phyloP scores from a whole-genome alignment of 2,888 invertebrate species.

The Dryococelus australis region DNA sequence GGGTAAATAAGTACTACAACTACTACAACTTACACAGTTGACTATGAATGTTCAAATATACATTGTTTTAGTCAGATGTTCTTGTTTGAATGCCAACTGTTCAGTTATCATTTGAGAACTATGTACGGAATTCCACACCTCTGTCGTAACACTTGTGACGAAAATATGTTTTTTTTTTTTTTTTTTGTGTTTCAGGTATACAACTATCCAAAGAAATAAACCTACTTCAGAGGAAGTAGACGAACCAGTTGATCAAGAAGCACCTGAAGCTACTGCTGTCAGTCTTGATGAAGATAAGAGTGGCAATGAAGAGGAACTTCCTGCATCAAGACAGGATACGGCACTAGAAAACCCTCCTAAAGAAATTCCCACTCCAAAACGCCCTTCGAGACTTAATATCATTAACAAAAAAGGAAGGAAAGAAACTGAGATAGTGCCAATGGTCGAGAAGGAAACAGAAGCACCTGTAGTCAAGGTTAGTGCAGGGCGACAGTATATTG shows the following conservation, averaged over 20 bases:
- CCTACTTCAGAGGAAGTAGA: constrained; percentile 31
- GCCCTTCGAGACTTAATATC: not conserved
- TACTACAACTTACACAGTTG: too few relatives aligned
- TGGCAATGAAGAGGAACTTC: not conserved
- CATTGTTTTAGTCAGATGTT: too few relatives aligned
- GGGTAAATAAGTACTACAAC: too few relatives aligned
- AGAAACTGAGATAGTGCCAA: not conserved
- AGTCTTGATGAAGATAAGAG: not conserved
- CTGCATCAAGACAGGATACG: not conserved
- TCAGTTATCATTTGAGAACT: too few relatives aligned
- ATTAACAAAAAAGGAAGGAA: constrained; percentile 12
- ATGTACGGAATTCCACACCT: too few relatives aligned
- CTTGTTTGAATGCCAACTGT: too few relatives aligned
- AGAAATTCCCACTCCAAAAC: not conserved
- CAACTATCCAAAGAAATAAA: constrained; percentile 57
- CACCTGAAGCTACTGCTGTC: constrained; percentile 42
- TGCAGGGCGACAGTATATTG: not conserved
- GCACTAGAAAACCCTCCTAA: not conserved
- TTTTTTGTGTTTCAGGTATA: constrained; percentile 55
- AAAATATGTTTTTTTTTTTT: constrained; percentile 24
- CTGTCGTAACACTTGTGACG: too few relatives aligned
- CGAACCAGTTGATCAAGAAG: constrained; percentile 38
- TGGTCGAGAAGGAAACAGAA: constrained; percentile 25
- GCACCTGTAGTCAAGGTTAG: constrained; percentile 1
- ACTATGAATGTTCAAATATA: too few relatives aligned